These are phyloP conservation scores for Hylyphantes graminicola DNA, from an alignment of 1,140 invertebrate species.

Conservation along the genomic window DNA sequence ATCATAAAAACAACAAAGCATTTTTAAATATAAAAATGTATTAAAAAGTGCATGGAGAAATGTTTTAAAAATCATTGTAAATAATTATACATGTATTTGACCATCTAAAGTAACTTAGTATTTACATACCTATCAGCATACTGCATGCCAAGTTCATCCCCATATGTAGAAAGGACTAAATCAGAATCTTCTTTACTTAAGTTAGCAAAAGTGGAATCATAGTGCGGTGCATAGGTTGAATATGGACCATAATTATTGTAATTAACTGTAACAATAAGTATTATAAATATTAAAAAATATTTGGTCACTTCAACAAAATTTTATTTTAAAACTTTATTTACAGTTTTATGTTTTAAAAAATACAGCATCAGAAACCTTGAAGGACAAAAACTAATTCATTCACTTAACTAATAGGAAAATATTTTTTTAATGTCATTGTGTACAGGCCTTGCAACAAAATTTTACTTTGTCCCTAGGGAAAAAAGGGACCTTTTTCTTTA, in stretches of 20 bases:
- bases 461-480: too few species aligned
- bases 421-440: too few species aligned
- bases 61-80: too few species aligned
- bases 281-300: too few species aligned
- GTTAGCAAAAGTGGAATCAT: conserved; percentile 95
- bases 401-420: too few species aligned
- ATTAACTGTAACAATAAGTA: conserved; percentile 74
- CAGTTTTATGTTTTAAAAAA: too few species aligned
- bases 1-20: neutral
- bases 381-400: too few species aligned
- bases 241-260: conserved; percentile 95
- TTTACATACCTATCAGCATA: conserved; percentile 79
- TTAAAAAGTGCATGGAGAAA: neutral
- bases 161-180: conserved; percentile 90
- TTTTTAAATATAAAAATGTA: neutral
- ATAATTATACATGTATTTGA: neutral
- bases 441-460: too few species aligned
- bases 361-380: too few species aligned
- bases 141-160: conserved; percentile 86
- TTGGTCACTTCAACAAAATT: too few species aligned
- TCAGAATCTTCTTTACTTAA: conserved; percentile 94
- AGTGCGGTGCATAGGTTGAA: conserved; percentile 92
- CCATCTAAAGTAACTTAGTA: neutral
- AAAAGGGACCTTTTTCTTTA: too few species aligned
- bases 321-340: too few species aligned